Evolutionary conservation across 2,797 vertebrate species (phyloP).

Genomic region (Coccyzus lansbergi): DNA sequence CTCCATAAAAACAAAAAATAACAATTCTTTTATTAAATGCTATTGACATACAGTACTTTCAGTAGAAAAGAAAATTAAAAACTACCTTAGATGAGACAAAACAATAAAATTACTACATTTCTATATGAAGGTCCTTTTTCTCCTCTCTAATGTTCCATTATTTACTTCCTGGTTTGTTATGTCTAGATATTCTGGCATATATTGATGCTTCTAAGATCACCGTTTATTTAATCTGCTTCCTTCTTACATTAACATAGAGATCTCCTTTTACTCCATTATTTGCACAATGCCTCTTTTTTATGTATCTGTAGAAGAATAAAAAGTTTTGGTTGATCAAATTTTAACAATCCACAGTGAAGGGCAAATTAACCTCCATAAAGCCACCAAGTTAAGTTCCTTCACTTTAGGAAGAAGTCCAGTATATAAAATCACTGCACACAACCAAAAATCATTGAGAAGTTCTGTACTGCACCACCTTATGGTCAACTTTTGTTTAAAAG

Average conservation of each 20-base stretch:
- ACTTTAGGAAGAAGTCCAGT: background rate
- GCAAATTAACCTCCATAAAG: background rate
- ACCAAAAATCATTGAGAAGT: slow-evolving; percentile 16
- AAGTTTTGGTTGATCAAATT: background rate
- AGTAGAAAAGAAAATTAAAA: background rate
- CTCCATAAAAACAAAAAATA: background rate
- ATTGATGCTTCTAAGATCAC: background rate
- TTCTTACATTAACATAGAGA: background rate
- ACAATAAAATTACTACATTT: background rate
- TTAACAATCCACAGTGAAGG: background rate
- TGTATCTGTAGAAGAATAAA: background rate
- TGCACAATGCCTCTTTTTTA: background rate
- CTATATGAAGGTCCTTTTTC: background rate
- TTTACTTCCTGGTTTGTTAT: background rate
- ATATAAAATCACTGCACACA: background rate
- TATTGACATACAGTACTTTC: background rate
- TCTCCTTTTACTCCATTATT: background rate
- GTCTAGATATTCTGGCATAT: background rate
- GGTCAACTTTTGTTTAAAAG: background rate
- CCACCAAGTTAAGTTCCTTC: background rate
- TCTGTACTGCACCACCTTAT: background rate
- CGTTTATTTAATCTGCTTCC: background rate
- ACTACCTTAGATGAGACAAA: background rate
- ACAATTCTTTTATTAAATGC: background rate
- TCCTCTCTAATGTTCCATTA: background rate